Conservation (phyloP, 2,888 invertebrate species). For the Theodoxus fluviatilis region DNA sequence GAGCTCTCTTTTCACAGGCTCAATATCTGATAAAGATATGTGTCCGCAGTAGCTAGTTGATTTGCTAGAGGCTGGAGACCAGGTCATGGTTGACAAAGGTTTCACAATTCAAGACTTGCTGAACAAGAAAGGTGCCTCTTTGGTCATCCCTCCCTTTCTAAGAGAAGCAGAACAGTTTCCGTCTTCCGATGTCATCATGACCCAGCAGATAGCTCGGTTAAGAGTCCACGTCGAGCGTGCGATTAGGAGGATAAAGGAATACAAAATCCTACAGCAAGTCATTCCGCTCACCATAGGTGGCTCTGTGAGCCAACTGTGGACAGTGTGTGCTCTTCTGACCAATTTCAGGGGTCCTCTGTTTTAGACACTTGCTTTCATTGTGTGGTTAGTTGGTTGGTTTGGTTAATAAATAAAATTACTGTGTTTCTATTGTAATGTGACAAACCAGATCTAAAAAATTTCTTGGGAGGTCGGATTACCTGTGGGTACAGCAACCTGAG, state of each 20-base stretch:
- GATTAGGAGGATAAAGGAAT: constrained; percentile 26
- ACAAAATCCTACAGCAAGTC: constrained; percentile 28
- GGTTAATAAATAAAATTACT: too few relatives aligned
- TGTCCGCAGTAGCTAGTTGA: constrained; percentile 20
- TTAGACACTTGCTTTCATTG: too few relatives aligned
- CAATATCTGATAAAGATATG: constrained; percentile 31
- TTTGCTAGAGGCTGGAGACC: constrained; percentile 28
- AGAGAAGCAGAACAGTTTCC: constrained; percentile 21
- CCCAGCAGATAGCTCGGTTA: constrained; percentile 17
- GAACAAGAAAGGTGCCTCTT: constrained; percentile 10
- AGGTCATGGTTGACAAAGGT: constrained; percentile 32
- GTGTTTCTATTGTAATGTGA: too few relatives aligned
- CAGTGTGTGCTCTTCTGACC: constrained; percentile 27
- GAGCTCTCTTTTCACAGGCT: constrained; percentile 25
- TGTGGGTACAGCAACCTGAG: too few relatives aligned
- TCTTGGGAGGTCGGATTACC: too few relatives aligned
- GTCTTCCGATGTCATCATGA: constrained; percentile 11
- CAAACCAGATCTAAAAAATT: too few relatives aligned
- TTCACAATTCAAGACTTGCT: constrained; percentile 28
- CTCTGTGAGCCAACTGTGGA: constrained; percentile 29
- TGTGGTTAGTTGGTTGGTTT: too few relatives aligned
- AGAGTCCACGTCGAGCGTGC: constrained; percentile 25
- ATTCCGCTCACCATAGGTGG: constrained; percentile 27
- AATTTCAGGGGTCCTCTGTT: constrained; percentile 15
- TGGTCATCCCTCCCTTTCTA: constrained; percentile 31